These are phyloP conservation scores for Chauna torquata DNA, from an alignment of 2,113 vertebrate genomes.

Conservation along the genomic window DNA sequence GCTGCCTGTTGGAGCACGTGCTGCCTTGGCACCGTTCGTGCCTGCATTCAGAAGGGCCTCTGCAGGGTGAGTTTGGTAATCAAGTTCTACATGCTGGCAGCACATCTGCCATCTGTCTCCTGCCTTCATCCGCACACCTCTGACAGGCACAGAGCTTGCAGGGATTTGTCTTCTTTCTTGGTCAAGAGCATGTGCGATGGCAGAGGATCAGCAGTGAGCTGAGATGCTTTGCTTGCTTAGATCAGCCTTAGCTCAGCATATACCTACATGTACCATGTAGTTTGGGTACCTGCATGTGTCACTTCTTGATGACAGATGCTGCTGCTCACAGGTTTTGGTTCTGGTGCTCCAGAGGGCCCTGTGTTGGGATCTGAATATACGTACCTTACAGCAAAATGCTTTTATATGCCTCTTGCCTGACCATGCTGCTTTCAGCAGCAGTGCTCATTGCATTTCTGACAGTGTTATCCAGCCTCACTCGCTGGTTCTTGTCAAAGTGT, in stretches of 20 bases:
- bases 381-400: background rate
- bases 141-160: background rate
- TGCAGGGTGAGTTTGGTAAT: background rate
- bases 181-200: background rate
- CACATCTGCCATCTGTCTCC: background rate
- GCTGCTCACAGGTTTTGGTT: background rate
- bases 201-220: background rate
- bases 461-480: background rate
- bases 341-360: background rate
- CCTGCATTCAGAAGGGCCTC: background rate
- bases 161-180: background rate
- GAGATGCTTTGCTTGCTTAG: background rate
- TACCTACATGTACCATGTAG: fast-evolving
- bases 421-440: background rate
- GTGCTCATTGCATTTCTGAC: fast-evolving
- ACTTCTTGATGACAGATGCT: background rate
- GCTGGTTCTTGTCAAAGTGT: background rate
- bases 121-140: background rate
- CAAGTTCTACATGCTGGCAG: background rate
- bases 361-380: background rate
- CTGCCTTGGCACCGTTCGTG: background rate
- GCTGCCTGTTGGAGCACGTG: background rate
- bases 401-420: background rate
- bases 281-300: background rate
- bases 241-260: too few relatives aligned